Evolutionary conservation across 2,888 invertebrate genomes (phyloP), one percentile per base, ranked within the genome.

Genomic region (Oscheius myriophilus): DNA sequence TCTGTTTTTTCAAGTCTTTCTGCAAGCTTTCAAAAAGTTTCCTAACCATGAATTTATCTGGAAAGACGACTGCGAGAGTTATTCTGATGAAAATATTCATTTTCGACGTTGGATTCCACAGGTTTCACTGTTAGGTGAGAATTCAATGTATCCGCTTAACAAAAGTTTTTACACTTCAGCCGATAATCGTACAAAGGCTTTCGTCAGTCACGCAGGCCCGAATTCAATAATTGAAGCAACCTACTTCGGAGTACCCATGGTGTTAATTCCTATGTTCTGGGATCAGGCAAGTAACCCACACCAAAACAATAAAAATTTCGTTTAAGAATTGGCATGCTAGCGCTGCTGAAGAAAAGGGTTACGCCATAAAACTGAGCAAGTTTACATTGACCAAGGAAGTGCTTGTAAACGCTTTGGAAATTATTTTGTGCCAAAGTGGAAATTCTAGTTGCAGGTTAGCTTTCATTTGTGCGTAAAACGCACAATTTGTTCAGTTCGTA

Each of bases 181-280:
- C 18, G 71, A 71, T 25, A 21, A 16, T 9, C 55, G 71, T 14
- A 12, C 68, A 6, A 71, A 71, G 59, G 62, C 39, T 21, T 71
- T 71, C 45, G 57, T 71, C 21, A 71, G 67, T 2, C 71, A 71
- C 45, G 39, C 67, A 45, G 71, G 71, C 14, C 68, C 68, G 67
- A 71, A 71, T 43, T 71, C 71, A 4, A 53, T 71, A 9, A 54
- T 49, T 33, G 71, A 71, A 58, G 25, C 71, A 9, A 18, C 68
- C 1, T 58, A 42, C 11, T 71, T 68, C 51, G 71, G 71, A n/a
- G 71, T 71, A 1, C 71, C 71, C 0, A 25, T 68, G 21, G 57
- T 71, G 18, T 52, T 63, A 7, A 21, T 71, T n/a, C 71, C 71
- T 6, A 58, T 71, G 26, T 71, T 71, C 39, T 67, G 55, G 4